Base-by-base conservation (phyloP, 1,140 invertebrate genomes). In the Polypedilum pembai region DNA sequence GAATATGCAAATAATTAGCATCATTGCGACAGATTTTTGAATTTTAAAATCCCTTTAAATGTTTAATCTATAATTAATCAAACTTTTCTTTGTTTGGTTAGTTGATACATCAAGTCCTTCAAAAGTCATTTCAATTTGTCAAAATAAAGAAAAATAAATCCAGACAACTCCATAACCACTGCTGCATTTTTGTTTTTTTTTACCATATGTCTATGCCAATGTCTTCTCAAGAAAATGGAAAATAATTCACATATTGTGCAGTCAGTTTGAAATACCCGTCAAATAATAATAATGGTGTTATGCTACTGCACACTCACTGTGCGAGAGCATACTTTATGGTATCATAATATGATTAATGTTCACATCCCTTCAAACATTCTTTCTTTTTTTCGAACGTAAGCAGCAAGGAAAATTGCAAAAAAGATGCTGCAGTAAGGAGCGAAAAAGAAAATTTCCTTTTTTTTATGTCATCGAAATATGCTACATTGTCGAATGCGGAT, bases 401-500 rank as follows among this genome's bases (percentile, higher is more conserved):
- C 45, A n/a, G 45, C 45, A 56, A n/a, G 12, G 45, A 56, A 56
- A 15, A 15, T 4, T n/a, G n/a, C 12, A 56, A 56, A 56, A 56
- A 56, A 33, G 24, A 33, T 33, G 12, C 12, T 56, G 45, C 45
- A 56, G 45, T 56, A 56, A 56, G n/a, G 1, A 56, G 4, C 4
- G n/a, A 12, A 12, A n/a, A 56, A 56, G 8, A 56, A 15, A 56
- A 56, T n/a, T n/a, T n/a, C 45, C n/a, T n/a, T n/a, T n/a, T 56
- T 56, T 56, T 56, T 56, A 56, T 56, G 45, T 56, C 45, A 56
- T 56, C n/a, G 45, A 56, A 56, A 56, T 56, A 56, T 56, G 45
- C 45, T 56, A n/a, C 45, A 56, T 15, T 56, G 45, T 56, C 45
- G 45, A 56, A 33, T 56, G 45, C 45, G 45, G 45, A 56, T 56